Evolutionary conservation across 2,797 vertebrate genomes (phyloP), one percentile per base, ranked within the genome.

Genomic region (Chelon auratus): DNA sequence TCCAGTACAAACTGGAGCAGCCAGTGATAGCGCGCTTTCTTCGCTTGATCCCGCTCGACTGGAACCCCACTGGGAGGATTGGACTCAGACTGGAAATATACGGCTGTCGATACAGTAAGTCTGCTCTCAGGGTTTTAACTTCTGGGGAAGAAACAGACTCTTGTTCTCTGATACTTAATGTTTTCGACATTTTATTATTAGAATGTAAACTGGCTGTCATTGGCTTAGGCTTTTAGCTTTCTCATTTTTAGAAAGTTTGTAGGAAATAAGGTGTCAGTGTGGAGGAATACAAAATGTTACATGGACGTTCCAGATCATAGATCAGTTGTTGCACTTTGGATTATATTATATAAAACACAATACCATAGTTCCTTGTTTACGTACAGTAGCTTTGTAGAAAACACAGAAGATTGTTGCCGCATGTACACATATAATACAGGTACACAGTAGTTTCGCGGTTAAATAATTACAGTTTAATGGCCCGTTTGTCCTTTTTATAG

Each of bases 41-140:
- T 26, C 95, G 97, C 30, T 95, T 99, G 24, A 33, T 97, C 69
- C 97, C 97, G 1, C 87, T 96, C 63, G 92, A 93, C 69, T 99
- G 97, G 97, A 99, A 95, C 64, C 88, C 87, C 0, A 91, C 75
- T 10, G 97, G 97, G 5, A 90, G 90, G 78, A 96, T 98, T 33
- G 97, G 97, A 68, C 93, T 99, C 72, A 89, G 97, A 65, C 93
- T 97, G 22, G 97, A 98, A 80, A 95, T 95, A 47, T 98, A 97
- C 0, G 97, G 97, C 58, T 99, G 97, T 81, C 90, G 93, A 59
- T 98, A 99, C 24, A 97, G 97, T 99, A 92, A 96, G 97, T 96
- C n/a, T 7, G 0, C 14, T 17, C 12, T 37, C 33, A 24, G 4
- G 24, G 12, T 36, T 26, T 45, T 24, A 2, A 55, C 22, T 63